These are phyloP conservation scores for Ephydatia muelleri DNA, from an alignment of 37 sponge, comb jelly and placozoan genomes.

Conservation along the genomic window DNA sequence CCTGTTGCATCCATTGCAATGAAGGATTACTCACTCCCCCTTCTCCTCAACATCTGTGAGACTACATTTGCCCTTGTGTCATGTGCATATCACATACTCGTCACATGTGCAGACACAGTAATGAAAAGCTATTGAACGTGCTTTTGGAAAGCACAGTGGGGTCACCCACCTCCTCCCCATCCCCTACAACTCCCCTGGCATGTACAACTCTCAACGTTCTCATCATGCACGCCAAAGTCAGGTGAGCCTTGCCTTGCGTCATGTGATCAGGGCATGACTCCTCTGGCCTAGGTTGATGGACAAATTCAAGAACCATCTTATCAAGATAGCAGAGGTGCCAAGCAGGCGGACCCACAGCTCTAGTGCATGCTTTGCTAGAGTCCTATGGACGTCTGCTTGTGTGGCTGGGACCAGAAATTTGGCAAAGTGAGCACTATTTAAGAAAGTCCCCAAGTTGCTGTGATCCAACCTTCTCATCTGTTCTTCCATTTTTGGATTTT, in stretches of 20 bases:
- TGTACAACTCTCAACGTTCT: slow-evolving; percentile 40
- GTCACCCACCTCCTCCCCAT: neutral
- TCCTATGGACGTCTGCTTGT: slow-evolving; percentile 57
- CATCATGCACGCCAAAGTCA: slow-evolving; percentile 65
- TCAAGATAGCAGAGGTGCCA: slow-evolving; percentile 44
- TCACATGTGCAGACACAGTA: slow-evolving; percentile 39
- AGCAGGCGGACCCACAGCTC: slow-evolving; percentile 9
- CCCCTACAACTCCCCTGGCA: slow-evolving; percentile 30
- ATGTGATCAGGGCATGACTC: neutral
- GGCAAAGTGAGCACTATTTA: slow-evolving; percentile 38
- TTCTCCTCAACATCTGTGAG: slow-evolving; percentile 56
- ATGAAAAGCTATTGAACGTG: slow-evolving; percentile 38
- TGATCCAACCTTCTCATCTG: neutral
- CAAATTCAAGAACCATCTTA: slow-evolving; percentile 37
- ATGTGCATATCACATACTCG: neutral
- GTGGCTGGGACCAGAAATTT: slow-evolving; percentile 62
- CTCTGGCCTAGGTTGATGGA: slow-evolving; percentile 41
- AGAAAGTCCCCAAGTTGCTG: neutral
- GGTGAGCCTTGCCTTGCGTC: slow-evolving; percentile 3
- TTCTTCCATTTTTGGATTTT: neutral
- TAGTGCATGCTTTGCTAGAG: slow-evolving; percentile 67
- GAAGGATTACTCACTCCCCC: slow-evolving; percentile 26
- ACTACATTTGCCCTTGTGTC: too few species aligned
- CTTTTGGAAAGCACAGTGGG: slow-evolving; percentile 30
- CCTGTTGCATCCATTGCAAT: slow-evolving; percentile 7